A percentile compares a stretch with the other conserved stretches of the same genome.
These are phyloP conservation scores for Leptarthrus brevirostris DNA, from an alignment of 2,888 invertebrate species.

Conservation along the genomic window DNA sequence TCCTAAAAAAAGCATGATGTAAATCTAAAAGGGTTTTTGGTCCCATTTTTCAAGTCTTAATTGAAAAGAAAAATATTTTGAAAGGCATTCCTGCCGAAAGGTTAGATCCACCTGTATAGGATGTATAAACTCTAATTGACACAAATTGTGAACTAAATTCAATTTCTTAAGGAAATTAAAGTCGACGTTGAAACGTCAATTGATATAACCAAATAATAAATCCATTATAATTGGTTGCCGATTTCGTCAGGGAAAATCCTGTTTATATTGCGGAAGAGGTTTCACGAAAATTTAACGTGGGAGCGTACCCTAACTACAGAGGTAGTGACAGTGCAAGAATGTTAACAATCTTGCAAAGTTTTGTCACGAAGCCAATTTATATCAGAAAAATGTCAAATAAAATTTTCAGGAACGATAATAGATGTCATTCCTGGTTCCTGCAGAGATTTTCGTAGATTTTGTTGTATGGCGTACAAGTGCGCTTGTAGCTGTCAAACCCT, in stretches of 20 bases:
- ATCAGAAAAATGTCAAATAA: conserved; percentile 41
- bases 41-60: too few relatives aligned
- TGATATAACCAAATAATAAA: not conserved
- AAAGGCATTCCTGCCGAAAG: too few relatives aligned
- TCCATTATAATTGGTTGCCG: not conserved
- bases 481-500: conserved; percentile 36
- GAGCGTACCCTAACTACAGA: too few relatives aligned
- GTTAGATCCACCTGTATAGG: too few relatives aligned
- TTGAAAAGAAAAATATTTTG: too few relatives aligned
- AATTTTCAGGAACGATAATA: conserved; percentile 29
- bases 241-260: not conserved
- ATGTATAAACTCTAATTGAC: too few relatives aligned
- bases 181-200: not conserved
- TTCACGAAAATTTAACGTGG: too few relatives aligned
- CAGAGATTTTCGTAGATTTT: conserved; percentile 1
- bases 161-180: not conserved
- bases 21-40: too few relatives aligned
- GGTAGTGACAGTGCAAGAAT: not conserved
- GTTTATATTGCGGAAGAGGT: not conserved
- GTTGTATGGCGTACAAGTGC: not conserved
- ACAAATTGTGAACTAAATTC: too few relatives aligned
- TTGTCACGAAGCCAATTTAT: conserved; percentile 39
- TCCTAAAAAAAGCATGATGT: too few relatives aligned
- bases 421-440: conserved; percentile 2
- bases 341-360: conserved; percentile 20